Conservation (phyloP, 2,113 vertebrate species). For the Notothenia coriiceps region DNA sequence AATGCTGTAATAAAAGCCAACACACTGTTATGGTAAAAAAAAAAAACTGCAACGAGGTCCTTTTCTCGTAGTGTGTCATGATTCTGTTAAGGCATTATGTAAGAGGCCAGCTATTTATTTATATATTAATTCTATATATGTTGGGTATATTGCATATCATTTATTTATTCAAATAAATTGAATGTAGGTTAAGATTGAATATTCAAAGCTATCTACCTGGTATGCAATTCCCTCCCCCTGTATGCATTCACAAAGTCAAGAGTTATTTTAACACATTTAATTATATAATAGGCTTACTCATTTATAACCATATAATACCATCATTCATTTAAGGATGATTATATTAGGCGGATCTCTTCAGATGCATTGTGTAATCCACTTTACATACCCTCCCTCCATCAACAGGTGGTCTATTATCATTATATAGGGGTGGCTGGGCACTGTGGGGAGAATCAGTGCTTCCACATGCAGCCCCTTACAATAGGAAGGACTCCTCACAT, state of each 20-base stretch:
- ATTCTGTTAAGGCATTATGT: too few relatives aligned
- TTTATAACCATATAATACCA: background rate
- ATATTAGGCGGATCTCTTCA: background rate
- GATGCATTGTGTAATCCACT: background rate
- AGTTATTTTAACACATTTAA: background rate
- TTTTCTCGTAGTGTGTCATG: too few relatives aligned
- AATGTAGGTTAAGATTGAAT: too few relatives aligned
- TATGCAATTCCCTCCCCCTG: background rate
- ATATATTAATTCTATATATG: too few relatives aligned
- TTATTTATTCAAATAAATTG: too few relatives aligned
- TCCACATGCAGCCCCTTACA: background rate
- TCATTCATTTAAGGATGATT: background rate
- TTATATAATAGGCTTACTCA: background rate
- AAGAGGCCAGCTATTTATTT: too few relatives aligned
- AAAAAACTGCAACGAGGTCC: too few relatives aligned
- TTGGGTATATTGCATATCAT: too few relatives aligned
- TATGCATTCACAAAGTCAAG: background rate
- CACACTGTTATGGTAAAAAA: too few relatives aligned
- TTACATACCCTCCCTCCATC: background rate
- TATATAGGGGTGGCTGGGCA: background rate
- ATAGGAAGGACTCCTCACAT: background rate
- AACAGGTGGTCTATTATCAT: background rate
- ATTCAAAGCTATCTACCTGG: too few relatives aligned
- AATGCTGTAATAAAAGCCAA: too few relatives aligned
- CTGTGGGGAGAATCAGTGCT: background rate